These are phyloP conservation scores for Drosophila sechellia DNA, from an alignment of 1,140 invertebrate genomes.

Conservation along the genomic window DNA sequence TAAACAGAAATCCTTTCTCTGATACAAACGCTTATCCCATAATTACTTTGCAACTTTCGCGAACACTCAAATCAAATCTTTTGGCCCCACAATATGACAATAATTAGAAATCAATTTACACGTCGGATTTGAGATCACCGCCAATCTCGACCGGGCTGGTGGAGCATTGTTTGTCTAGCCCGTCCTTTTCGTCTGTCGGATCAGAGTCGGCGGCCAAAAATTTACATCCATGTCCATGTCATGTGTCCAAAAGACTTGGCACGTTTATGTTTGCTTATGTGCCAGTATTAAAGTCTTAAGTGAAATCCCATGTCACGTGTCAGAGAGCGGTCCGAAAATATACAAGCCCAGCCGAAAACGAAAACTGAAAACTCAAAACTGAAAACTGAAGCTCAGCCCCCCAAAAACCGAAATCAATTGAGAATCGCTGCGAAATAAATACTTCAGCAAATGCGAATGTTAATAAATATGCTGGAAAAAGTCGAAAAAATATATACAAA, in stretches of 20 bases:
- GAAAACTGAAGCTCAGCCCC: slow-evolving; percentile 30
- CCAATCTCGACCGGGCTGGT: slow-evolving; percentile 5
- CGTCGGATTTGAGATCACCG: slow-evolving; percentile 61
- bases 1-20: no score
- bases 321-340: slow-evolving; percentile 49
- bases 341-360: slow-evolving; percentile 28
- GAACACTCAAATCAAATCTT: slow-evolving; percentile 25
- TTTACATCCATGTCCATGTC: slow-evolving; percentile 63
- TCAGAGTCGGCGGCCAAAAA: slow-evolving; percentile 58
- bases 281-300: slow-evolving; percentile 76
- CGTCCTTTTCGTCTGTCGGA: slow-evolving; percentile 68
- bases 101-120: slow-evolving; percentile 78
- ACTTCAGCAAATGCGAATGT: slow-evolving; percentile 44
- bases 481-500: slow-evolving; percentile 8
- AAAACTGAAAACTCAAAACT: slow-evolving; percentile 32
- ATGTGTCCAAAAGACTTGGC: slow-evolving; percentile 74
- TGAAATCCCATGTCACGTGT: slow-evolving; percentile 82
- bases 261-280: slow-evolving; percentile 77
- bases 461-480: slow-evolving; percentile 53
- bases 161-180: slow-evolving; percentile 62
- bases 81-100: slow-evolving; percentile 30
- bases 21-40: not conserved
- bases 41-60: slow-evolving; percentile 49
- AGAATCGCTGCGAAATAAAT: slow-evolving; percentile 73
- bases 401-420: slow-evolving; percentile 69